phyloP scores from a whole-genome alignment of 2,113 vertebrate species.

The Mobula hypostoma region DNA sequence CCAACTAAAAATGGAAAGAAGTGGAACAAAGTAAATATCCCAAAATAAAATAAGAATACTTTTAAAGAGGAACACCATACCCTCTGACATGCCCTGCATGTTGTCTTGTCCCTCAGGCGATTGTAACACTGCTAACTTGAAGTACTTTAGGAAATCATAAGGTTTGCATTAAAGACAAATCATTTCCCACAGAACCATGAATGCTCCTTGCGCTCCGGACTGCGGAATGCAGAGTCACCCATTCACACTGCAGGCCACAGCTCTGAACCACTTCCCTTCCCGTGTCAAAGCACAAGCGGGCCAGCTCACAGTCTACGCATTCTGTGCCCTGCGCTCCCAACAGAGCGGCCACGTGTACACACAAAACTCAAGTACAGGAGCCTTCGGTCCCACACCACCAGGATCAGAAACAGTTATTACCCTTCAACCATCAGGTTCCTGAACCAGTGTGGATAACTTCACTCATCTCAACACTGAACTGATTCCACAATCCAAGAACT shows the following conservation, averaged over 20 bases:
- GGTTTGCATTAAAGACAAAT: background rate
- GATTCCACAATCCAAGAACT: no score
- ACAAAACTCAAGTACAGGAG: no score
- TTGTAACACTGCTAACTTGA: background rate
- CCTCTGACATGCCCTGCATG: background rate
- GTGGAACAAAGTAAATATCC: background rate
- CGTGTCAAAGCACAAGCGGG: background rate
- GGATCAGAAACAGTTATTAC: no score
- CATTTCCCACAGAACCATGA: background rate
- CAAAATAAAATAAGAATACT: background rate
- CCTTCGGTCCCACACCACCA: no score
- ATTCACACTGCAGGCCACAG: background rate
- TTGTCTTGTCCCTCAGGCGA: background rate
- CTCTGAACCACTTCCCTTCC: conserved; percentile 21
- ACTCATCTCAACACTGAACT: no score
- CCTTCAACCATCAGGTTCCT: no score
- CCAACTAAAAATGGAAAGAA: background rate
- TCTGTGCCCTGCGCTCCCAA: background rate
- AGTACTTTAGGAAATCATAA: background rate
- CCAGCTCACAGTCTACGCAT: background rate
- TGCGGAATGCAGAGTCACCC: background rate
- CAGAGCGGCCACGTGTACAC: background rate
- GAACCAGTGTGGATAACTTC: no score
- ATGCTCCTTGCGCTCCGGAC: background rate
- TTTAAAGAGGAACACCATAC: background rate